Conservation (phyloP, 2,888 invertebrate genomes). For the Pseudococcus jackbeardsleyi region DNA sequence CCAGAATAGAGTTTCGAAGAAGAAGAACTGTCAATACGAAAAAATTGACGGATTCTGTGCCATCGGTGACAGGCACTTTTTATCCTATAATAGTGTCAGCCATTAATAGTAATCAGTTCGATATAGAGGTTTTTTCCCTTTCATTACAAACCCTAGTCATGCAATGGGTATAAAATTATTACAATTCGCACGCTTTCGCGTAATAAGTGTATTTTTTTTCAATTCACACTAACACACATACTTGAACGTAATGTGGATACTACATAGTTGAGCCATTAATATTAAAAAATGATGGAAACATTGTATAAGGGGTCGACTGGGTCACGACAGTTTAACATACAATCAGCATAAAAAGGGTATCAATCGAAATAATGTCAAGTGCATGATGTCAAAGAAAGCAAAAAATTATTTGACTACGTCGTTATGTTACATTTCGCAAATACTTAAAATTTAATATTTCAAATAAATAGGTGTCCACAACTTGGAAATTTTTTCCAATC, state of each 20-base stretch:
- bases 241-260: not conserved
- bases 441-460: no score
- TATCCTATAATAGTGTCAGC: not conserved
- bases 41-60: not conserved
- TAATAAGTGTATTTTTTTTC: not conserved
- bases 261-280: constrained; percentile 5
- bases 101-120: not conserved
- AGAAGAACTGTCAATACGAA: not conserved
- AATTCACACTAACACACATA: not conserved
- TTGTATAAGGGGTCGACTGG: not conserved
- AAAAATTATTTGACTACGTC: not conserved
- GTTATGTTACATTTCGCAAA: not conserved
- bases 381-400: not conserved
- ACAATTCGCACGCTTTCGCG: not conserved
- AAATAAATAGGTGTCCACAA: no score
- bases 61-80: not conserved
- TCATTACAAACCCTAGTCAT: not conserved
- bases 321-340: constrained; percentile 48
- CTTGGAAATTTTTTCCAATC: no score
- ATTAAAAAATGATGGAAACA: constrained; percentile 11
- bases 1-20: not conserved
- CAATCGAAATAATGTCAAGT: constrained; percentile 39
- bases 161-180: constrained; percentile 6
- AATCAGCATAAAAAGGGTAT: constrained; percentile 32
- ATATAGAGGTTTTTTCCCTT: not conserved